Conservation (phyloP, 2,113 vertebrate species). For the Lepidothrix coronata region DNA sequence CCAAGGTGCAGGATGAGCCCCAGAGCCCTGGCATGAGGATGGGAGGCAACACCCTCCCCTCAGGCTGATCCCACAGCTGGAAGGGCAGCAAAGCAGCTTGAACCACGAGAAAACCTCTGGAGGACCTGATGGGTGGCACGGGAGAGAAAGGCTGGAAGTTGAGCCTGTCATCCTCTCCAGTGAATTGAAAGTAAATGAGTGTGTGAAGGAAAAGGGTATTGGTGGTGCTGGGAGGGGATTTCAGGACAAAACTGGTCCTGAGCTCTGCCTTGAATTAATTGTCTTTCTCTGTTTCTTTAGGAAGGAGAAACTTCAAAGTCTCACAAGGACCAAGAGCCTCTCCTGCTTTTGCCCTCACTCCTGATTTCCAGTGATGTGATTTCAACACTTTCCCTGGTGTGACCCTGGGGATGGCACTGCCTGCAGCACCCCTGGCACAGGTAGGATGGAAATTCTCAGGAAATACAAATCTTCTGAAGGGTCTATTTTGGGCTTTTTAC, state of each 20-base stretch:
- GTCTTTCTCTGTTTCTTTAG: neutral
- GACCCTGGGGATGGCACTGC: fast-evolving
- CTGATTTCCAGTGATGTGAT: neutral
- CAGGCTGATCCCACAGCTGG: neutral
- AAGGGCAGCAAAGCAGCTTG: neutral
- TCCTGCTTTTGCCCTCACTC: neutral
- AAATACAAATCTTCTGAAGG: neutral
- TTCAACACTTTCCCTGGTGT: neutral
- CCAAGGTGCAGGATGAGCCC: neutral
- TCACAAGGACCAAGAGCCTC: fast-evolving
- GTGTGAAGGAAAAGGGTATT: neutral
- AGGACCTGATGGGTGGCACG: neutral
- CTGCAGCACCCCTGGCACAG: fast-evolving
- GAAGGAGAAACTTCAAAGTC: neutral
- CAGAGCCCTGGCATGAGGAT: neutral
- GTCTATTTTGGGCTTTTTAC: neutral
- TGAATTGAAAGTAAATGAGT: neutral
- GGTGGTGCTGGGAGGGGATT: neutral
- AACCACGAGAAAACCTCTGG: neutral
- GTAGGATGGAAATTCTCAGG: neutral
- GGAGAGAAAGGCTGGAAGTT: slow-evolving; percentile 12
- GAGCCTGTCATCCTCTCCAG: neutral
- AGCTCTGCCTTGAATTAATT: neutral
- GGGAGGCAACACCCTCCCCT: neutral
- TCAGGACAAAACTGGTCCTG: neutral